These are phyloP conservation scores for Lutraria lutraria DNA, from an alignment of 2,888 invertebrate species.

Conservation along the genomic window DNA sequence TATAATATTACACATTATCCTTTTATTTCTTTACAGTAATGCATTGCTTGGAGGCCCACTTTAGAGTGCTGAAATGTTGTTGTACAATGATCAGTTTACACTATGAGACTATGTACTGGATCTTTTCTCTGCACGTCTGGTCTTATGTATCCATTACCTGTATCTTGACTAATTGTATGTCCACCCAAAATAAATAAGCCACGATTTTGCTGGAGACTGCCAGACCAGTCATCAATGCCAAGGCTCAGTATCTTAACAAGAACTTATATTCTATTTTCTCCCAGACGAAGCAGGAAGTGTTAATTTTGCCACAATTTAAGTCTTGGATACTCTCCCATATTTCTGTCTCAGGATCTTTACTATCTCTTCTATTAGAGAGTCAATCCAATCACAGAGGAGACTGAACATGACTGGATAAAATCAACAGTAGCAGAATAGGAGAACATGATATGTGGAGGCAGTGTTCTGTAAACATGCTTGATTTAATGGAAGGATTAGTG, in stretches of 20 bases:
- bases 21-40: too few relatives aligned
- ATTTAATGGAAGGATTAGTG: slow-evolving; percentile 29
- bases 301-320: slow-evolving; percentile 27
- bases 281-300: slow-evolving; percentile 33
- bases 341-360: not conserved
- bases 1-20: not conserved
- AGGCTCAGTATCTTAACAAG: slow-evolving; percentile 10
- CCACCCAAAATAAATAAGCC: slow-evolving; percentile 22
- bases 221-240: slow-evolving; percentile 13
- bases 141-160: not conserved
- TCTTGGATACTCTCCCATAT: not conserved
- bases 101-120: too few relatives aligned
- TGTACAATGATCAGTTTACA: too few relatives aligned
- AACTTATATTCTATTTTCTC: slow-evolving; percentile 21
- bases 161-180: slow-evolving; percentile 6
- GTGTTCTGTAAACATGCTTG: slow-evolving; percentile 32
- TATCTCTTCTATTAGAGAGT: slow-evolving; percentile 20
- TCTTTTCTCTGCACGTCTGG: not conserved
- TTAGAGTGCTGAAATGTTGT: too few relatives aligned
- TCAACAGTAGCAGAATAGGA: slow-evolving; percentile 43
- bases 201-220: not conserved
- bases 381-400: slow-evolving; percentile 32
- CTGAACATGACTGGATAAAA: slow-evolving; percentile 37
- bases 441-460: slow-evolving; percentile 41
- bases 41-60: too few relatives aligned